A percentile compares a stretch with the other conserved stretches of the same genome.
These are phyloP conservation scores for Tribolium castaneum DNA, from an alignment of 1,140 invertebrate genomes.

Conservation along the genomic window DNA sequence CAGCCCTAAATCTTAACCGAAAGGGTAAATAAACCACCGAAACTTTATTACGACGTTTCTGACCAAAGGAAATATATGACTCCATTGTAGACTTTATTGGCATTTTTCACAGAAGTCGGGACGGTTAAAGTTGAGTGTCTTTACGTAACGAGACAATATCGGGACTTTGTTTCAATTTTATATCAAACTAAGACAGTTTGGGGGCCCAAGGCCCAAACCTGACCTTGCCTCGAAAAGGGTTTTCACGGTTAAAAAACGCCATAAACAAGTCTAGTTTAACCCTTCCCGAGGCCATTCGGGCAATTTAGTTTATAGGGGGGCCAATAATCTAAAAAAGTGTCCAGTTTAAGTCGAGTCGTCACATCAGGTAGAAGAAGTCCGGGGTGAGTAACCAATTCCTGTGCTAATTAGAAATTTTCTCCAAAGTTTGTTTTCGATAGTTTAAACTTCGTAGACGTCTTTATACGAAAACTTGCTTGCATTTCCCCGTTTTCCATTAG, in stretches of 20 bases:
- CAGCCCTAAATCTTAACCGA: conserved; percentile 35
- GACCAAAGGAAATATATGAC: conserved; percentile 14
- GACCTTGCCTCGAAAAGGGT: conserved; percentile 42
- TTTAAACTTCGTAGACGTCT: conserved; percentile 41
- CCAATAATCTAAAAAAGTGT: conserved; percentile 14
- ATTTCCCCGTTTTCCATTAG: conserved; percentile 38
- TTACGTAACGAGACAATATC: neutral
- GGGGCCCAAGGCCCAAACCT: neutral
- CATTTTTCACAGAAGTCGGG: conserved; percentile 8
- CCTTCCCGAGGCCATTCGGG: conserved; percentile 50
- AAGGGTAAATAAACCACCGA: conserved; percentile 38
- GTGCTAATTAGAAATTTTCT: conserved; percentile 15
- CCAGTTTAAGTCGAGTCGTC: neutral
- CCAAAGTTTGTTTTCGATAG: conserved; percentile 28
- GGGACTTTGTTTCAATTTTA: neutral
- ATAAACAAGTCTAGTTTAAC: conserved; percentile 44
- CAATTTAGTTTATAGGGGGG: conserved; percentile 48
- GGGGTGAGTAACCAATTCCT: neutral
- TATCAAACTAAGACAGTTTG: neutral
- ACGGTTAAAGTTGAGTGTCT: neutral
- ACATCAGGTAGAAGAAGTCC: neutral
- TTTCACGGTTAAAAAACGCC: conserved; percentile 46
- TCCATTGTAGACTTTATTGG: conserved; percentile 16
- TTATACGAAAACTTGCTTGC: conserved; percentile 38
- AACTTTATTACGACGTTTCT: conserved; percentile 34